Percentiles rank a stretch among this genome's conserved stretches.
These are phyloP conservation scores for Lynx canadensis DNA, from an alignment of 2,113 vertebrate genomes.

Conservation along the genomic window DNA sequence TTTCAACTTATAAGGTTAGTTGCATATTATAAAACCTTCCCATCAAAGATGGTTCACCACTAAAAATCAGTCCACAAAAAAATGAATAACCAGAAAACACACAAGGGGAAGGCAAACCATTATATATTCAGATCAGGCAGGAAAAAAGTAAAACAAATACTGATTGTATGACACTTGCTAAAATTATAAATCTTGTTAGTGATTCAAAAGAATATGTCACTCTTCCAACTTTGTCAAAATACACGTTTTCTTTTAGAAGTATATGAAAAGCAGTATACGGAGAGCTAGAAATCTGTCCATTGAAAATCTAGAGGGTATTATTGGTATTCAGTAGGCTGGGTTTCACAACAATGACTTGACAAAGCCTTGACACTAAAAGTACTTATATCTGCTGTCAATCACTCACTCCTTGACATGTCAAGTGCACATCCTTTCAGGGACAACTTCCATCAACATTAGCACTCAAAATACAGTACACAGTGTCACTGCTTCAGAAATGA, in stretches of 20 bases:
- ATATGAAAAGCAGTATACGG: conserved; percentile 33
- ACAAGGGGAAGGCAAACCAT: neutral
- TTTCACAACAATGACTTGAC: conserved; percentile 80
- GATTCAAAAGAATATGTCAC: neutral
- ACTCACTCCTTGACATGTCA: conserved; percentile 84
- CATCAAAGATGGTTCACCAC: neutral
- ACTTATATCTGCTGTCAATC: conserved; percentile 82
- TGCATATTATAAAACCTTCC: neutral
- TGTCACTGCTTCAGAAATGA: conserved; percentile 75
- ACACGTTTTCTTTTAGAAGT: conserved; percentile 56
- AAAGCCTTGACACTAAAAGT: conserved; percentile 88
- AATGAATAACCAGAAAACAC: neutral
- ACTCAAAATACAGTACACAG: conserved; percentile 75
- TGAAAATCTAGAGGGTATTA: conserved; percentile 74
- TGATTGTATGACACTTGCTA: conserved; percentile 1
- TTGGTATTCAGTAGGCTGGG: conserved; percentile 75
- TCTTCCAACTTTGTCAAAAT: conserved; percentile 27
- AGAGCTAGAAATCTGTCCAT: conserved; percentile 48
- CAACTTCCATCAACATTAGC: conserved; percentile 84
- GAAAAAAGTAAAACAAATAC: conserved; percentile 43
- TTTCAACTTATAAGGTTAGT: neutral
- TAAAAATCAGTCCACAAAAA: neutral
- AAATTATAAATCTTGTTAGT: conserved; percentile 40
- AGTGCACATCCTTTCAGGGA: conserved; percentile 83
- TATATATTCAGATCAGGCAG: neutral